Base-by-base conservation (phyloP, 2,113 vertebrate species). In the Melierax canorus region DNA sequence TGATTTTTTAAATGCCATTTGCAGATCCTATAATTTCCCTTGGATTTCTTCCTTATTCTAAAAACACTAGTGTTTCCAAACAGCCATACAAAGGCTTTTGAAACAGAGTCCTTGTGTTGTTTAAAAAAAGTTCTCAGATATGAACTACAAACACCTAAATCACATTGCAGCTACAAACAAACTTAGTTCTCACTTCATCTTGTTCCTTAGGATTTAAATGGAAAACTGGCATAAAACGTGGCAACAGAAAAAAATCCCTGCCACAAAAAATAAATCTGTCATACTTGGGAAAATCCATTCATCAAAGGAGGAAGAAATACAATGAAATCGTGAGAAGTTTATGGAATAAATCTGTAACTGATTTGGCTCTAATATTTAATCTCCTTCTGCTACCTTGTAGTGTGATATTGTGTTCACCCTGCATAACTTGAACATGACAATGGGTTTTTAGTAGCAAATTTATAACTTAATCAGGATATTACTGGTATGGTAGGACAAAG, bases 141-240 rank as follows among this genome's bases (percentile, higher is more conserved):
- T 39, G 94, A 95, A 90, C 91, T 95, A 85, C 78, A 75, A 4
- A 27, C 76, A 88, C 72, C 84, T 96, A 97, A 96, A 96, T 96
- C 94, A 96, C 97, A 95, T 72, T 62, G 55, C 91, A 95, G 80
- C 91, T 95, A 97, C 94, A 97, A 98, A 98, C 84, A 92, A 95
- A 96, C 83, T 94, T 97, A 93, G 86, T 94, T 98, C 97, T 98
- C 97, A 98, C 96, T 95, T 98, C 98, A 98, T 98, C 97, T 96
- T 38, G 9, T 63, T 95, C 87, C 94, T 26, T 22, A 36, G 78
- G 78, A 75, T 90, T 95, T 95, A 94, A 94, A 95, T 94, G 96
- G 97, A 97, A 98, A 98, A 96, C 96, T 96, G 97, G 96, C 97
- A 98, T 91, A 86, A 97, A 97, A 95, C 3, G 6, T 96, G 95